Conservation (phyloP, 2,113 vertebrate genomes). For the Charina bottae region DNA sequence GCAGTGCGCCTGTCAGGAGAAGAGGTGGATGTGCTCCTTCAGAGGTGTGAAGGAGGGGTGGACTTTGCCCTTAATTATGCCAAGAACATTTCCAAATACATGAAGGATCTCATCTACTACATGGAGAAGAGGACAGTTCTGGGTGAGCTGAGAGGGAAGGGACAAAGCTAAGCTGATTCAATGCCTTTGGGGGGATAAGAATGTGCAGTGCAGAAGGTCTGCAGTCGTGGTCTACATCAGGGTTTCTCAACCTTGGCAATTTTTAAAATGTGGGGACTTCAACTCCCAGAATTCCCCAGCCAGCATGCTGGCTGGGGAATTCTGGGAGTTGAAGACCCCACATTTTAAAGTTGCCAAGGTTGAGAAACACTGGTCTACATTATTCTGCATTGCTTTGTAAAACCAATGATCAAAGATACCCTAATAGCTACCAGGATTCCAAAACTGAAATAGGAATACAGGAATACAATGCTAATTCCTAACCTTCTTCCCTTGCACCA, state of each 20-base stretch:
- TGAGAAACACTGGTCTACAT: no score
- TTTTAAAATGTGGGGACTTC: no score
- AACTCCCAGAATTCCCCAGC: no score
- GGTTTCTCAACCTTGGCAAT: no score
- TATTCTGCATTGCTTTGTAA: no score
- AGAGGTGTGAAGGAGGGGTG: constrained; percentile 90
- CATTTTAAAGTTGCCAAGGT: no score
- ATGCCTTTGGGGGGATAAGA: not conserved
- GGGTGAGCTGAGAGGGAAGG: constrained; percentile 71
- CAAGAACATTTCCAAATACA: constrained; percentile 93
- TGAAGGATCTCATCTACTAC: constrained; percentile 91
- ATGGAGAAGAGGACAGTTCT: constrained; percentile 85
- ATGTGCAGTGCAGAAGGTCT: not conserved
- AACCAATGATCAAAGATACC: no score
- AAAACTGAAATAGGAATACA: not conserved
- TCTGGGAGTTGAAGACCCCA: no score
- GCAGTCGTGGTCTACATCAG: not conserved
- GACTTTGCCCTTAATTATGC: constrained; percentile 87
- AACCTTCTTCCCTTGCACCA: not conserved
- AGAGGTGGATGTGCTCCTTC: constrained; percentile 89
- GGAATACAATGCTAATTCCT: not conserved
- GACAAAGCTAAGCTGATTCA: not conserved
- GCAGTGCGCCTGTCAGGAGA: constrained; percentile 70
- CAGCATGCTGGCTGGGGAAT: no score
- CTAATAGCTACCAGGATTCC: no score